phyloP scores from a whole-genome alignment of 2,113 vertebrate genomes.

The Ceyx cyanopectus region DNA sequence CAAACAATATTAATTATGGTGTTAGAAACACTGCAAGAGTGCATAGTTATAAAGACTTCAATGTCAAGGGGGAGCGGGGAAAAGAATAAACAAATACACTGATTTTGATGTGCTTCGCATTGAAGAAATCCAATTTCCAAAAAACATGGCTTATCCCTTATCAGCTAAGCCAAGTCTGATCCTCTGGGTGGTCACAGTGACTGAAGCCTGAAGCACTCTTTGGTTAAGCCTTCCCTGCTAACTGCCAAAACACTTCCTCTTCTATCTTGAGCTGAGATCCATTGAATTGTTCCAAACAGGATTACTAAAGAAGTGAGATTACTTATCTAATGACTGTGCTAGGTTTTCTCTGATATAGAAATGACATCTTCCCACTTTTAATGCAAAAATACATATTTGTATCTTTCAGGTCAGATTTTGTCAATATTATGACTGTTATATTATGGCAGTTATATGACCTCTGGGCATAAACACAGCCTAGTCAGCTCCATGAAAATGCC shows the following conservation, averaged over 20 bases:
- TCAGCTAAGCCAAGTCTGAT: not conserved
- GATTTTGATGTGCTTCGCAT: not conserved
- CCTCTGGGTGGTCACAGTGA: conserved; percentile 8
- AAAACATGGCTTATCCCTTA: not conserved
- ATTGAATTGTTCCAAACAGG: not conserved
- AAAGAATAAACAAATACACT: not conserved
- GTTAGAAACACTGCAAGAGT: not conserved
- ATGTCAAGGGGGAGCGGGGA: not conserved
- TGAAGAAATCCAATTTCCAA: not conserved
- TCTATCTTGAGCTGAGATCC: not conserved
- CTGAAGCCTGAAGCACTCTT: not conserved
- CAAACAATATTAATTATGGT: not conserved
- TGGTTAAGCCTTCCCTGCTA: not conserved
- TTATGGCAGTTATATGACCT: not conserved
- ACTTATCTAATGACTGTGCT: not conserved
- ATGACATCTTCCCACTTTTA: not conserved
- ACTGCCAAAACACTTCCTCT: conserved; percentile 9
- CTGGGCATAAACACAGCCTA: not conserved
- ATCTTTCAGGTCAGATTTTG: not conserved
- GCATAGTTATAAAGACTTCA: not conserved
- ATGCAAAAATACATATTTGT: not conserved
- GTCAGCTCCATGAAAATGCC: not conserved
- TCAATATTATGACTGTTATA: not conserved
- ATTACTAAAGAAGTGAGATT: not conserved
- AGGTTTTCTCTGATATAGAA: not conserved